Base-by-base conservation (phyloP, 2,888 invertebrate genomes). In the Pollenia amentaria region DNA sequence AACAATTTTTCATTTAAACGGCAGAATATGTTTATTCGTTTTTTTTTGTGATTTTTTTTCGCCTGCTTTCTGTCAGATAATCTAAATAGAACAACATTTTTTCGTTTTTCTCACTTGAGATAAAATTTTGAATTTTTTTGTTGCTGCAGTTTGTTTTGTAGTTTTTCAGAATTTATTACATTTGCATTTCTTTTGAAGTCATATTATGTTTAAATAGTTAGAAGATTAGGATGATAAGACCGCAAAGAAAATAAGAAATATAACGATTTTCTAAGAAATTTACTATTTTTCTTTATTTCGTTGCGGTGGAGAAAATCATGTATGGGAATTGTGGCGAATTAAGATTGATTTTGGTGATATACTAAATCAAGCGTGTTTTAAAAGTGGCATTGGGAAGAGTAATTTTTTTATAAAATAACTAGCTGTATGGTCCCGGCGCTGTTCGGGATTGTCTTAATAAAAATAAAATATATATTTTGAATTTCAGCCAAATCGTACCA, bases 151-250 rank as follows among this genome's bases (percentile, higher is more conserved):
- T 70, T 46, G 18, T 70, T 11, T 65, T 12, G 46, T 55, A 79
- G 2, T 38, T 48, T 62, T 65, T 51, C 2, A 67, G 40, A 73
- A 78, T 84, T 84, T 84, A 84, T 84, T 79, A 21, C 78, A 60
- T 84, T 75, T 84, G 67, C 67, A 79, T 73, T 84, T 79, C 78
- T 67, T 84, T 79, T 84, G 84, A 84, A 84, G 84, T 84, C 78
- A 79, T 77, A 83, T 87, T 87, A 80, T 84, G 87, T 75, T 84
- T 87, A 80, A 87, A 84, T 84, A 77, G 76, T 80, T 72, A n/a
- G 4, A 14, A 85, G 81, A 85, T 85, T 55, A 69, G 73, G 51
- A 10, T 65, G 83, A 86, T 83, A 83, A 86, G 70, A 65, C 40
- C 18, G 40, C 38, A 72, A 73, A 4, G 18, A 55, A 72, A 51